These are phyloP conservation scores for Catamblyrhynchus diadema DNA, from an alignment of 2,797 vertebrate species.

Conservation along the genomic window DNA sequence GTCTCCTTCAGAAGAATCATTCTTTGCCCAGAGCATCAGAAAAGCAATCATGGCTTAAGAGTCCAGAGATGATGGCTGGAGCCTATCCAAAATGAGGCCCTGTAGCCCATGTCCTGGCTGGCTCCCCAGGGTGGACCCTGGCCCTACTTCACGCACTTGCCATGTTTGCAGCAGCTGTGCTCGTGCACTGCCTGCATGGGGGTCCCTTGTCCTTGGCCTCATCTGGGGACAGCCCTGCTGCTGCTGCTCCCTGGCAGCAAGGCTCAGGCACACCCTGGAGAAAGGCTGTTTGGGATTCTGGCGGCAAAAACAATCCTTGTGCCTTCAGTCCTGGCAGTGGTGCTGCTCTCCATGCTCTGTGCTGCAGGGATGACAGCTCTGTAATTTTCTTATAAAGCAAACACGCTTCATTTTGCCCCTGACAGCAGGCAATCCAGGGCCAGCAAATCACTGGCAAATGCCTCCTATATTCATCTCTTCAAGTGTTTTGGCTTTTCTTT, in stretches of 20 bases:
- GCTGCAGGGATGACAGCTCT: background rate
- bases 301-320: background rate
- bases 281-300: background rate
- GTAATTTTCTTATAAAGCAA: conserved; percentile 18
- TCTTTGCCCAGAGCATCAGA: background rate
- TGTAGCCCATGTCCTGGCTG: background rate
- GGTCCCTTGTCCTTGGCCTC: background rate
- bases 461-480: conserved; percentile 76
- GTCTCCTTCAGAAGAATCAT: background rate
- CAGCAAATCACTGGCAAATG: conserved; percentile 80
- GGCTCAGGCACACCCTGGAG: background rate
- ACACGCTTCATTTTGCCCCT: conserved; percentile 62
- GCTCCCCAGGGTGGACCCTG: too few relatives aligned
- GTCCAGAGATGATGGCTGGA: background rate
- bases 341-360: background rate
- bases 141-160: background rate
- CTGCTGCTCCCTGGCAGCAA: background rate
- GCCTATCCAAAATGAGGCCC: background rate
- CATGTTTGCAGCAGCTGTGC: background rate
- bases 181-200: accelerated
- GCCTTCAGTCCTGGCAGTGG: background rate
- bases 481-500: conserved; percentile 71
- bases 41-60: background rate
- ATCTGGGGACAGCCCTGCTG: background rate
- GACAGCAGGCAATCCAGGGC: conserved; percentile 76